Evolutionary conservation across 2,888 invertebrate species (phyloP).

Genomic region (Idaea straminata): DNA sequence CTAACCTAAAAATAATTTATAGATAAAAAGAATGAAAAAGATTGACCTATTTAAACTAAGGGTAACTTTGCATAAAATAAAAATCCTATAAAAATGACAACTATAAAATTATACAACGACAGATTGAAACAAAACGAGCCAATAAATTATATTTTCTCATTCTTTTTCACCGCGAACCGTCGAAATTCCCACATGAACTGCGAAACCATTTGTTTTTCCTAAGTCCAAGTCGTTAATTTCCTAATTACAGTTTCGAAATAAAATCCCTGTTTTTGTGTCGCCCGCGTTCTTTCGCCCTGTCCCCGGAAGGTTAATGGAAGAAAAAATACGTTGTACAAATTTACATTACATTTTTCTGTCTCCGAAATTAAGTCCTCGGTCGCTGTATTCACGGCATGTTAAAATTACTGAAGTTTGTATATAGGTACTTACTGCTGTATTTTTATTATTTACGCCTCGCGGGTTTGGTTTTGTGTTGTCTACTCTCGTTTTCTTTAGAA

Average conservation of each 20-base stretch:
- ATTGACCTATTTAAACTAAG: background rate
- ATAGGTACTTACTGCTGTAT: conserved; percentile 32
- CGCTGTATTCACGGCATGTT: conserved; percentile 65
- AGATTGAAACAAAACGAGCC: conserved; percentile 21
- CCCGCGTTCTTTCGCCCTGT: conserved; percentile 53
- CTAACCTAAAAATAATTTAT: too few relatives aligned
- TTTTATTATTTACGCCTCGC: conserved; percentile 45
- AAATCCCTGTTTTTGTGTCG: conserved; percentile 67
- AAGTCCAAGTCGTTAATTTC: conserved; percentile 74
- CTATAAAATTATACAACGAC: conserved; percentile 1
- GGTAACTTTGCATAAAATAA: background rate
- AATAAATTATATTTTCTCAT: conserved; percentile 25
- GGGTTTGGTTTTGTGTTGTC: conserved; percentile 47
- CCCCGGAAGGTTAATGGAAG: conserved; percentile 73
- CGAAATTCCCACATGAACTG: conserved; percentile 57
- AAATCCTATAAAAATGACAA: background rate
- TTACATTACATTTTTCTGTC: conserved; percentile 75
- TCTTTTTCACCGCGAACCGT: conserved; percentile 48
- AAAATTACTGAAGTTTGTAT: conserved; percentile 60
- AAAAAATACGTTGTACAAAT: conserved; percentile 78
- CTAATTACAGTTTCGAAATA: conserved; percentile 75
- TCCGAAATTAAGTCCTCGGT: conserved; percentile 70
- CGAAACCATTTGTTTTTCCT: conserved; percentile 64
- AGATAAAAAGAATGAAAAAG: too few relatives aligned
- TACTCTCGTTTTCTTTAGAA: conserved; percentile 12